Base-by-base conservation (phyloP, 2,888 invertebrate species). In the Amphiduros pacificus region DNA sequence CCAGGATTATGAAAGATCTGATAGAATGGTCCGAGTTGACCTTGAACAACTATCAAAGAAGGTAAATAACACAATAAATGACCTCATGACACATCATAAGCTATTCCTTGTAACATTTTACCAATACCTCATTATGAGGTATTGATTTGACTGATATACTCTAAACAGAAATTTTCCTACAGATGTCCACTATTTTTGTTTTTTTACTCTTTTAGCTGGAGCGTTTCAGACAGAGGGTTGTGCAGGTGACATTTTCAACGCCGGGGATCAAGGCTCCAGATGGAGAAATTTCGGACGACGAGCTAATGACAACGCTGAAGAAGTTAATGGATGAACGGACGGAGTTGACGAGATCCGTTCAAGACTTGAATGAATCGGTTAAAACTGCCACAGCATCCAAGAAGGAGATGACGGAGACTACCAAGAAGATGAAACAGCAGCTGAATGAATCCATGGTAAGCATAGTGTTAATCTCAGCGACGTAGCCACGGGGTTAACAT, bases 191-290 rank as follows among this genome's bases (percentile, higher is more conserved):
- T 36, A 36, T 14, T 36, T 14, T 36, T 36, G 9, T 36, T 14
- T 36, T 17, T 14, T 36, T 50, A 27, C 57, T 2, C 49, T 69
- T 71, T 40, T 69, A 81, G 80, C 60, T 74, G 66, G 80, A 81
- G 62, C 66, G 80, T n/a, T 77, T 81, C 63, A 66, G 78, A 29
- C 77, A 72, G 61, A 67, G 80, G n/a, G 76, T 81, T 1, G 67
- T 81, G 9, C 79, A 81, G 67, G 71, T 74, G 24, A 75, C 77
- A 29, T 81, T 76, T 66, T 77, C 79, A 14, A 76, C 78, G 1
- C 79, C 80, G 3, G 78, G 77, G 1, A 72, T 76, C 14, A 71
- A 73, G 54, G 71, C 74, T 2, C 80, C 81, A 2, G 76, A 79
- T 48, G 74, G 49, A 17, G 28, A 32, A 17, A 55, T 64, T 31